phyloP scores from a whole-genome alignment of 2,797 vertebrate species.

The Pseudochaenichthys georgianus region DNA sequence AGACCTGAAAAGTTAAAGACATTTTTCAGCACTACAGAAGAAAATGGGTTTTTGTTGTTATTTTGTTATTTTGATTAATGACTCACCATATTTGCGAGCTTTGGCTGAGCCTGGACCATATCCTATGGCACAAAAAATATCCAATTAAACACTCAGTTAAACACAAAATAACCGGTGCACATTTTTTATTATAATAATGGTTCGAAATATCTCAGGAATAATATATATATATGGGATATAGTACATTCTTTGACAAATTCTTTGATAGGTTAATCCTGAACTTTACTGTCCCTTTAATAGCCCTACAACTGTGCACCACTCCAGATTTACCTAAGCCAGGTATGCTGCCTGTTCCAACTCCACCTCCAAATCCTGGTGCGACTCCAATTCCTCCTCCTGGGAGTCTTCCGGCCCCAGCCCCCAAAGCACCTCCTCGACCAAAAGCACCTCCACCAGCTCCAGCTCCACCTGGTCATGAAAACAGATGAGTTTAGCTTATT shows the following conservation, averaged over 20 bases:
- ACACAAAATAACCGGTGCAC: not conserved
- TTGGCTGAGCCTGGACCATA: slow-evolving; percentile 76
- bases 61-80: not conserved
- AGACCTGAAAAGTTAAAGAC: slow-evolving; percentile 60
- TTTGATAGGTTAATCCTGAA: not conserved
- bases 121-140: slow-evolving; percentile 52
- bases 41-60: not conserved
- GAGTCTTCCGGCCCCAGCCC: slow-evolving; percentile 52
- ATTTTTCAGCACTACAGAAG: not conserved
- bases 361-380: slow-evolving; percentile 50
- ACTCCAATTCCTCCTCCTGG: slow-evolving; percentile 51
- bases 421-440: slow-evolving; percentile 67
- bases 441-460: slow-evolving; percentile 62
- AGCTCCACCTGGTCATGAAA: slow-evolving; percentile 52
- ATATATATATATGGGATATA: not conserved
- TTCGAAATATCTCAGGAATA: not conserved
- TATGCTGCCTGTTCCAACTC: slow-evolving; percentile 48
- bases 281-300: not conserved
- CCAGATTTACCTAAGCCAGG: slow-evolving; percentile 43
- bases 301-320: not conserved
- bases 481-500: not conserved
- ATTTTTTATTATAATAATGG: not conserved
- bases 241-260: not conserved
- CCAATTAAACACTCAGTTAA: not conserved
- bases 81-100: slow-evolving; percentile 82